Evolutionary conservation across 2,888 invertebrate species (phyloP), one percentile per base, ranked within the genome.

Genomic region (Tortricodes alternella): DNA sequence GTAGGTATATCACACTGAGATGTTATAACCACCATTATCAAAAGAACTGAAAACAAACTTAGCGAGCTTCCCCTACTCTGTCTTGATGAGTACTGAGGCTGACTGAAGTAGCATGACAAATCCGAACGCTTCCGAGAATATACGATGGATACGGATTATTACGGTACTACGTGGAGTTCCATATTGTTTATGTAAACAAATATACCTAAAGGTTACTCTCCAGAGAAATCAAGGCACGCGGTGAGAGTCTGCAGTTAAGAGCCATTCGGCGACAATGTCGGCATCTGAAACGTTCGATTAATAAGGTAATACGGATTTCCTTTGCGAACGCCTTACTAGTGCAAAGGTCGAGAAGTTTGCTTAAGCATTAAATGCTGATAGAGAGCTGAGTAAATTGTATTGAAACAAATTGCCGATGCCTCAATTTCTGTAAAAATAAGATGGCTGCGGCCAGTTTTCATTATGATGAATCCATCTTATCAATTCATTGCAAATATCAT

Each of bases 191-290:
- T 24, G 16, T 13, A 23, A 19, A 43, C 18, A 6, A 15, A 27
- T 24, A 18, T 32, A 27, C n/a, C 49, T 7, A 43, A 15, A 18
- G 41, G 35, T 35, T 24, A 34, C 34, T 46, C 55, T 43, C 55
- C 23, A 49, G 55, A 55, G 55, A 55, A 55, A 55, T 55, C 55
- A 55, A 49, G 35, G 48, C 24, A 41, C 21, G 49, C 43, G 41
- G 35, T 43, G 41, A 35, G 16, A 35, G 48, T 35, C 16, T 11
- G 55, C 21, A 39, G 34, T 16, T 56, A 49, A 13, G 34, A 44
- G 41, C 34, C 27, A 35, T 49, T 43, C 35, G 41, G 43, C 29
- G 35, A 44, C 37, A 37, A 37, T 44, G 21, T 49, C 29, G 43
- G 49, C 15, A 37, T 27, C 43, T 37, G 37, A 38, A 49, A 56